These are phyloP conservation scores for Monochamus alternatus DNA, from an alignment of 2,888 invertebrate genomes.

Conservation along the genomic window DNA sequence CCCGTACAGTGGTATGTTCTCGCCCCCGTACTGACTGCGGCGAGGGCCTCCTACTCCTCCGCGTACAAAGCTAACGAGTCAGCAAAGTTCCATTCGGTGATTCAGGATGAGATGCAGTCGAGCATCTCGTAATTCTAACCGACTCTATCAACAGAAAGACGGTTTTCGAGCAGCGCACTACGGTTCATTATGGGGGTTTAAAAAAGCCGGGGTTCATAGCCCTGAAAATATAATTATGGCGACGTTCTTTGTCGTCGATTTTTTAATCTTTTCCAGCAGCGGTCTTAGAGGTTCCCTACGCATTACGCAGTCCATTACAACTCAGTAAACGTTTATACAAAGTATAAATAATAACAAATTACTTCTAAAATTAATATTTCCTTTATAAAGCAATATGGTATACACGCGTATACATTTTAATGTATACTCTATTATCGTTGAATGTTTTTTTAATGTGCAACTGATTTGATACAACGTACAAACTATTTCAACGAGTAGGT, in stretches of 20 bases:
- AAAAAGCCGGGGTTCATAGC: conserved; percentile 13
- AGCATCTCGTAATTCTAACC: conserved; percentile 44
- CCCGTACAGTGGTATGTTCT: no score
- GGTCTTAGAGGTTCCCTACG: not conserved
- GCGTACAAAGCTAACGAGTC: conserved; percentile 51
- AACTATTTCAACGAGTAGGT: no score
- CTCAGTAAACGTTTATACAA: no score
- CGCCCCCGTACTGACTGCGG: conserved; percentile 33
- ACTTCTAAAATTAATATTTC: no score
- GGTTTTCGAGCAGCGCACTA: conserved; percentile 30
- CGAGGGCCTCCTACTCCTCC: conserved; percentile 36
- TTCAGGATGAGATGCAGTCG: conserved; percentile 41
- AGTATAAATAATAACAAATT: no score
- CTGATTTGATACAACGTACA: no score
- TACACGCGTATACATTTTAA: no score
- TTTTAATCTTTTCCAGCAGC: not conserved
- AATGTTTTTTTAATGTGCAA: no score
- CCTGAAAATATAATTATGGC: conserved; percentile 15
- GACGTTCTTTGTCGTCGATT: not conserved
- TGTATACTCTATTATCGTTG: no score
- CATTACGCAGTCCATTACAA: no score
- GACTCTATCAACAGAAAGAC: conserved; percentile 45
- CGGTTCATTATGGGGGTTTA: conserved; percentile 18
- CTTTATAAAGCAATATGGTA: no score
- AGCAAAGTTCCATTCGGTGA: conserved; percentile 46